Conservation (phyloP, 2,113 vertebrate genomes). For the Apodemus sylvaticus region DNA sequence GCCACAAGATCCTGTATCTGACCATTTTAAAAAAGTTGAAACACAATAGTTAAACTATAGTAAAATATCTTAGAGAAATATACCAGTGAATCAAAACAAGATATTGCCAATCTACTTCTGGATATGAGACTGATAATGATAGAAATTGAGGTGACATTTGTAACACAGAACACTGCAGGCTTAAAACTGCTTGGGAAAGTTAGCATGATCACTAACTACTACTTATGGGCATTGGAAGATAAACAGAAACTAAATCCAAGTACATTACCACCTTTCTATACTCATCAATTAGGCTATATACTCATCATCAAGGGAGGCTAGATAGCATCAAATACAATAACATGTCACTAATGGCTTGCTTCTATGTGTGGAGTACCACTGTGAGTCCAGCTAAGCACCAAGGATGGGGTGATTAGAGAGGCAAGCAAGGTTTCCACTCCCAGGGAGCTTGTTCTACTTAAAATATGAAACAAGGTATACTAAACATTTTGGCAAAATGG, state of each 20-base stretch:
- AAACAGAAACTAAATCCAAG: not conserved
- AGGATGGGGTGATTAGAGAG: not conserved
- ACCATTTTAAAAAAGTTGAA: not conserved
- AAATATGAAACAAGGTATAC: not conserved
- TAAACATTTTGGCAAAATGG: too few relatives aligned
- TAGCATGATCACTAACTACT: not conserved
- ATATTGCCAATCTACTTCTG: not conserved
- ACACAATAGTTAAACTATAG: not conserved
- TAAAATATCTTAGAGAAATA: not conserved
- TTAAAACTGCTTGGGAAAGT: not conserved
- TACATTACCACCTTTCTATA: not conserved
- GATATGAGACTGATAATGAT: not conserved
- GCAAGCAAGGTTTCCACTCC: not conserved
- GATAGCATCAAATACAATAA: not conserved
- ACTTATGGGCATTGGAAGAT: not conserved
- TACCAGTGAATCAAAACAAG: not conserved
- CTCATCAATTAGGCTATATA: slow-evolving; percentile 13
- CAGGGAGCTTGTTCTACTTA: not conserved
- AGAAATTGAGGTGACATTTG: not conserved
- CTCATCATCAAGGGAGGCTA: too few relatives aligned
- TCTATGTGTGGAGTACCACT: not conserved
- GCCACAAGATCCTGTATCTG: not conserved
- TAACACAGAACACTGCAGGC: not conserved
- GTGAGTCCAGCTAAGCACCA: not conserved
- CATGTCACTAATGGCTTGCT: not conserved